These are phyloP conservation scores for Lydus trimaculatus DNA, from an alignment of 2,888 invertebrate genomes.

Conservation along the genomic window DNA sequence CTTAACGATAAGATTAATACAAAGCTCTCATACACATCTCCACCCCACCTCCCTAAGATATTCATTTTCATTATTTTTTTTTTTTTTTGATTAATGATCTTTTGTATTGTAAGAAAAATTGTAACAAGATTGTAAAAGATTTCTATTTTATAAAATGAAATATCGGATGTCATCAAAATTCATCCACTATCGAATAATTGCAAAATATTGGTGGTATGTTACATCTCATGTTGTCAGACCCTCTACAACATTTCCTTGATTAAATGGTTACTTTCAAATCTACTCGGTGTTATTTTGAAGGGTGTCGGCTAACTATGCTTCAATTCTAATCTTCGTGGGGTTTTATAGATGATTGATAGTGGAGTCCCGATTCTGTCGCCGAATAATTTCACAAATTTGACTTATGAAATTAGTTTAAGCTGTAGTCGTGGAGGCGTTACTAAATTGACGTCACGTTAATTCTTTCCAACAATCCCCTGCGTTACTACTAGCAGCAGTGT, in stretches of 20 bases:
- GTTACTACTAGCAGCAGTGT: no score
- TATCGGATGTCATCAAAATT: background rate
- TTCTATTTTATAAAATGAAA: background rate
- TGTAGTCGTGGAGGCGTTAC: background rate
- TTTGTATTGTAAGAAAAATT: background rate
- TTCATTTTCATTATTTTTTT: background rate
- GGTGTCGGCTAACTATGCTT: background rate
- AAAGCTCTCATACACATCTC: background rate
- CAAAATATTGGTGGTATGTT: background rate
- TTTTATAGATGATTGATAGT: slow-evolving; percentile 10
- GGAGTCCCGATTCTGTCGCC: slow-evolving; percentile 9
- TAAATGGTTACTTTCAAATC: background rate
- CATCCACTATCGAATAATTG: background rate
- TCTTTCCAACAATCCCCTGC: background rate
- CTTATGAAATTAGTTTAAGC: slow-evolving; percentile 9
- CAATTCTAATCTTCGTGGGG: background rate
- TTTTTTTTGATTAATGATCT: slow-evolving; percentile 10
- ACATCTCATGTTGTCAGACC: background rate
- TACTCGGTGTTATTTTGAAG: background rate
- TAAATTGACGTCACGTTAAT: slow-evolving; percentile 5
- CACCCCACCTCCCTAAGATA: background rate
- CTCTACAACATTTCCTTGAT: background rate
- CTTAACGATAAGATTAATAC: slow-evolving; percentile 5
- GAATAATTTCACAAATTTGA: slow-evolving; percentile 8
- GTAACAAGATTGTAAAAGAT: background rate